phyloP scores from a whole-genome alignment of 2,113 vertebrate species.

The Ctenomys sociabilis region DNA sequence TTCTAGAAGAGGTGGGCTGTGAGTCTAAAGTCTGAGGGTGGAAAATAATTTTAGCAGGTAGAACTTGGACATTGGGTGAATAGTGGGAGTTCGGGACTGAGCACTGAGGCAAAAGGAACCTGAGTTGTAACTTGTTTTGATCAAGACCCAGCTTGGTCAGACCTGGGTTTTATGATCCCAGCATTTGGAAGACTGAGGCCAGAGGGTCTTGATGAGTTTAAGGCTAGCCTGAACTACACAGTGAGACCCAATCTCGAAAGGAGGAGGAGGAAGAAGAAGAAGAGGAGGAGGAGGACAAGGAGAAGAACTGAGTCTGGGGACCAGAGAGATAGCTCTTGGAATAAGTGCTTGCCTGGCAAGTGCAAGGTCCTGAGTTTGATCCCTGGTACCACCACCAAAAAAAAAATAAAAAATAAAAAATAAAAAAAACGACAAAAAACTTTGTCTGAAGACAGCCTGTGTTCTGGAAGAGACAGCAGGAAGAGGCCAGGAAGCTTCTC shows the following conservation, averaged over 20 bases:
- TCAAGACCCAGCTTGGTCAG: background rate
- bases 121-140: background rate
- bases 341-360: too few relatives aligned
- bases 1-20: background rate
- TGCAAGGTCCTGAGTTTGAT: too few relatives aligned
- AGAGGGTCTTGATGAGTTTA: background rate
- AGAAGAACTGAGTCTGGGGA: background rate
- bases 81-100: background rate
- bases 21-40: background rate
- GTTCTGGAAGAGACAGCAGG: background rate
- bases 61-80: background rate
- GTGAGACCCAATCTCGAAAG: background rate
- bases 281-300: too few relatives aligned
- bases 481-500: background rate
- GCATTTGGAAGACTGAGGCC: background rate
- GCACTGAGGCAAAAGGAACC: background rate
- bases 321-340: too few relatives aligned
- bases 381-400: too few relatives aligned
- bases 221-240: background rate
- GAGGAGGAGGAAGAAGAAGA: too few relatives aligned
- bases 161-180: background rate
- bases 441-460: background rate
- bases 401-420: too few relatives aligned
- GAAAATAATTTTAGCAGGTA: background rate
- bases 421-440: too few relatives aligned